phyloP scores from a whole-genome alignment of 64 coral and sea anemone genomes.

The Montipora efflorescens region DNA sequence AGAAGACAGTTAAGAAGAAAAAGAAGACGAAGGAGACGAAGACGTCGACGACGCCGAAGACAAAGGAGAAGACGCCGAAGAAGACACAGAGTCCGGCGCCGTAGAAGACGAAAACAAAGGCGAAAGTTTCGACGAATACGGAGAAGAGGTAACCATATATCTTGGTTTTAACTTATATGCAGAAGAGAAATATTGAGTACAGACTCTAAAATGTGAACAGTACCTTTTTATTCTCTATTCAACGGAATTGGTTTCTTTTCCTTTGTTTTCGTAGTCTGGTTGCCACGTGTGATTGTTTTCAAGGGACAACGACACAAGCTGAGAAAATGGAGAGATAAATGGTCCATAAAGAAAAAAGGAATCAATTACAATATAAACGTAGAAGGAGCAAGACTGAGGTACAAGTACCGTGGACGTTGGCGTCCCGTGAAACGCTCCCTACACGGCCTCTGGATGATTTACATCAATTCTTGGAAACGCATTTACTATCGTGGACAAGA shows the following conservation, averaged over 20 bases:
- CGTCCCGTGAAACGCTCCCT: background rate
- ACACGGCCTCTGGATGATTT: background rate
- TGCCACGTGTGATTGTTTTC: conserved; percentile 7
- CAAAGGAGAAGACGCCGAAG: conserved; percentile 6
- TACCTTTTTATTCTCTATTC: too few relatives aligned
- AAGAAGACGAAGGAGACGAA: conserved; percentile 19
- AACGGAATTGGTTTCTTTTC: background rate
- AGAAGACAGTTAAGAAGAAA: background rate
- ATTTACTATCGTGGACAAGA: background rate
- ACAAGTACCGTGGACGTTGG: background rate
- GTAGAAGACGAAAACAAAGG: conserved; percentile 1
- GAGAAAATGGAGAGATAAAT: background rate
- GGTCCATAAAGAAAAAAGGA: background rate
- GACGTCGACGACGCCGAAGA: conserved; percentile 11
- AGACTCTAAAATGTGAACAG: too few relatives aligned
- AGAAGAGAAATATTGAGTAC: too few relatives aligned
- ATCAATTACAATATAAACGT: background rate
- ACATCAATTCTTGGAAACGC: background rate
- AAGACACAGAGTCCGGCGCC: background rate
- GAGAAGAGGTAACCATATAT: background rate
- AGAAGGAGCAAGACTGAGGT: background rate
- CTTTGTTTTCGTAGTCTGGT: background rate
- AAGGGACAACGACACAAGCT: background rate
- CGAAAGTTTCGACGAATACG: background rate
- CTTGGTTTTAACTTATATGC: background rate